Evolutionary conservation across 2,797 vertebrate species (phyloP), one percentile per base, ranked within the genome.

Genomic region (Parauchenoglanis punctatus): DNA sequence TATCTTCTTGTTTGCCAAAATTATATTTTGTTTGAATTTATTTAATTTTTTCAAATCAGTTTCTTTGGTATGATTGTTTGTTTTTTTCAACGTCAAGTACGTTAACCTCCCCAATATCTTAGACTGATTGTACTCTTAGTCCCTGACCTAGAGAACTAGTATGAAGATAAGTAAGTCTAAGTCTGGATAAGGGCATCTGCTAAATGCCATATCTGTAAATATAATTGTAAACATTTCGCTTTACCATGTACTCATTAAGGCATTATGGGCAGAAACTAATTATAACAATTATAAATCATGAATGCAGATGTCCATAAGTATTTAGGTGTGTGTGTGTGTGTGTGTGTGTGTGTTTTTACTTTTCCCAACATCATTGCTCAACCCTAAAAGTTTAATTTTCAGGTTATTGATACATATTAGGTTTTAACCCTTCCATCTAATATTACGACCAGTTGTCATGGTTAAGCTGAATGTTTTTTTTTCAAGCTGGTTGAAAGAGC

Each of bases 391-490:
- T 72, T 46, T 11, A 25, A 46, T 75, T n/a, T 11, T 49, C 4
- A 13, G 46, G 23, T 75, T 25, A 75, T 25, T 75, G 40, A 1
- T 46, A 75, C 20, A 46, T 25, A 12, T 13, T 75, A 75, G 11
- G 12, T 46, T 12, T 75, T 46, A 75, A 2, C 23, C 23, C 8
- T 49, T 75, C 44, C 35, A 4, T 46, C 44, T 46, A 68, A 35
- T 31, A 28, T 67, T 15, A 67, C 3, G n/a, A 67, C 4, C 28
- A 18, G 15, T 35, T 68, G 13, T 68, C 6, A 7, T 31, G 77
- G 63, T 93, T 93, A 92, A 90, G 46, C 83, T 78, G 46, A 35
- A 86, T 85, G 4, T 4, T 68, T 68, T 72, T 87, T 81, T 59
- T 67, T 65, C 13, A 56, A 81, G 56, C 65, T 87, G 82, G 40